These are phyloP conservation scores for Zosterops borbonicus DNA, from an alignment of 2,113 vertebrate genomes.

Conservation along the genomic window DNA sequence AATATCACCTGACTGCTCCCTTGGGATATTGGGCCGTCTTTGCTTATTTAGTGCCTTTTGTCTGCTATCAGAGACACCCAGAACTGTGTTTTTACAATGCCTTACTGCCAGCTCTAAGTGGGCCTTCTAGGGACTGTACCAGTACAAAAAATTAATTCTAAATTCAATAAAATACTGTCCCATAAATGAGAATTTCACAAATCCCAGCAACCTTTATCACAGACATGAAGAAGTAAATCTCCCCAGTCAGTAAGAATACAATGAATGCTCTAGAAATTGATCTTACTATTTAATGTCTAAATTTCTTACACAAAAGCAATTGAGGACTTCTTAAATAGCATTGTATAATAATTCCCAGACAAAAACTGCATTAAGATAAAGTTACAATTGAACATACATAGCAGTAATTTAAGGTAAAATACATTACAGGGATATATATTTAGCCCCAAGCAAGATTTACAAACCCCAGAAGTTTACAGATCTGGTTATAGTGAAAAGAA, in stretches of 20 bases:
- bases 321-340: conserved; percentile 54
- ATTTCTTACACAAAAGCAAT: conserved; percentile 63
- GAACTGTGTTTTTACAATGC: background rate
- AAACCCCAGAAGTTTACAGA: conserved; percentile 47
- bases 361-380: conserved; percentile 45
- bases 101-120: background rate
- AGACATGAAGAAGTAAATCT: conserved; percentile 1
- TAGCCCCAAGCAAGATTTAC: conserved; percentile 43
- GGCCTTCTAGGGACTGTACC: background rate
- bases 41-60: background rate
- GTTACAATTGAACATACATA: conserved; percentile 57
- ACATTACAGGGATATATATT: conserved; percentile 61
- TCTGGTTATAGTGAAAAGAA: conserved; percentile 16
- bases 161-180: background rate
- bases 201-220: background rate
- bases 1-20: background rate
- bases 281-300: conserved; percentile 72
- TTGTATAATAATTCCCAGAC: conserved; percentile 44
- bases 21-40: background rate
- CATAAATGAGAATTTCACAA: background rate
- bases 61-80: background rate
- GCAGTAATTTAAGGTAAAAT: conserved; percentile 43
- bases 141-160: background rate
- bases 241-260: conserved; percentile 56
- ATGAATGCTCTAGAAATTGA: conserved; percentile 62